phyloP scores from a whole-genome alignment of 92 coral and sea anemone species.

The Porites evermanni region DNA sequence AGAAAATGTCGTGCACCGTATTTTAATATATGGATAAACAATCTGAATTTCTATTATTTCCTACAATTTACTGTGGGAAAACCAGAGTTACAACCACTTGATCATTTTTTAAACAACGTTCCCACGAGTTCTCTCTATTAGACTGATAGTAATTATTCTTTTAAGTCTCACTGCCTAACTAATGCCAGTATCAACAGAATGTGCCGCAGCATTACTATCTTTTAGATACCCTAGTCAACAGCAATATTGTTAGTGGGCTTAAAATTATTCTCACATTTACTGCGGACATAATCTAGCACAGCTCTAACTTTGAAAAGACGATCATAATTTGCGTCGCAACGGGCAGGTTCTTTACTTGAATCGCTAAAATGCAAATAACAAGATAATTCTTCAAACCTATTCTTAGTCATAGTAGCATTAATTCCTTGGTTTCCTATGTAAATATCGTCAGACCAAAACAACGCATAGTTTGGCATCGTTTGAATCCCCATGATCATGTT shows the following conservation, averaged over 20 bases:
- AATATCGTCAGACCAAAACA: slow-evolving; percentile 47
- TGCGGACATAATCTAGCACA: slow-evolving; percentile 30
- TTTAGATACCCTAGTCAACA: slow-evolving; percentile 12
- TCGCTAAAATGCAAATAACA: slow-evolving; percentile 44
- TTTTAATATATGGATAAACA: no score
- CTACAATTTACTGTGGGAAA: no score
- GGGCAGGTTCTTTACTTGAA: slow-evolving; percentile 22
- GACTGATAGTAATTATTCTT: no score
- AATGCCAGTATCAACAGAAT: no score
- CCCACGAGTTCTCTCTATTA: no score
- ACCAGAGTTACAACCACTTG: no score
- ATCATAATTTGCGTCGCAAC: slow-evolving; percentile 37
- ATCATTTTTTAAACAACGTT: no score
- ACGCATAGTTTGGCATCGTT: slow-evolving; percentile 34
- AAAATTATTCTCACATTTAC: slow-evolving; percentile 32
- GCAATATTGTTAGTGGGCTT: slow-evolving; percentile 51
- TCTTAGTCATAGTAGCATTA: slow-evolving; percentile 47
- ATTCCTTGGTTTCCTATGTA: slow-evolving; percentile 57
- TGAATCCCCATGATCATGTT: slow-evolving; percentile 64
- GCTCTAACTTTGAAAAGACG: slow-evolving; percentile 59
- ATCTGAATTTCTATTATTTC: no score
- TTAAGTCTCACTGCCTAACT: no score
- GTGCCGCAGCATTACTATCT: no score
- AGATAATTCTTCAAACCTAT: slow-evolving; percentile 52
- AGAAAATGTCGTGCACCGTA: no score